Base-by-base conservation (phyloP, 2,888 invertebrate species). In the Tryphoninae sp. region DNA sequence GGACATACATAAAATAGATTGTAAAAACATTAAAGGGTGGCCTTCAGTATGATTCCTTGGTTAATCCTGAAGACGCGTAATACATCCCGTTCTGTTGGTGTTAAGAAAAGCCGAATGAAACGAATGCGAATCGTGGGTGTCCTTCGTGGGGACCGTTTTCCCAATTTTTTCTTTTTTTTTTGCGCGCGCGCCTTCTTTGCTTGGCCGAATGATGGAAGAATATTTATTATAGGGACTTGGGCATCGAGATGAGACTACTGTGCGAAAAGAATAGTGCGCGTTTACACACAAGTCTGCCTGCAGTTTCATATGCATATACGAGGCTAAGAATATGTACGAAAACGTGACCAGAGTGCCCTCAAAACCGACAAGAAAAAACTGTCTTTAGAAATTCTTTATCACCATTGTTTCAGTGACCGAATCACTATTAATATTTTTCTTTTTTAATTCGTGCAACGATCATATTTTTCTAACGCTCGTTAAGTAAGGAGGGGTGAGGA, bases 41-140 rank as follows among this genome's bases (percentile, higher is more conserved):
- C 91, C 91, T 91, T 90, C 90, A 90, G 89, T 91, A 90, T 89
- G 87, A 90, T 89, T 90, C 89, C 88, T 91, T 90, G 89, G 90
- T 91, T 90, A 84, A 90, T 90, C 89, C 90, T 89, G 87, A 88
- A 90, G 87, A 87, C 86, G 87, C 86, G 87, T 89, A 89, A 86
- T 88, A 86, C 86, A 76, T 77, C 83, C 81, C 76, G 75, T 76
- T 79, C 79, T 71, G 72, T 72, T 64, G 69, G 58, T 45, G 58
- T 45, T 16, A 71, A 71, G 55, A 16, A 26, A 49, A 64, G 42
- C 19, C 19, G 23, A 68, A 53, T 45, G 58, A 68, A 55, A 65
- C 3, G 49, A 49, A 58, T 4, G 75, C 64, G 80, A 33, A 33
- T 61, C 61, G 67, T 76, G 73, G 82, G 77, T 59, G 81, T 73